Conservation (phyloP, 2,113 vertebrate species). For the Erythrocercus mccallii region DNA sequence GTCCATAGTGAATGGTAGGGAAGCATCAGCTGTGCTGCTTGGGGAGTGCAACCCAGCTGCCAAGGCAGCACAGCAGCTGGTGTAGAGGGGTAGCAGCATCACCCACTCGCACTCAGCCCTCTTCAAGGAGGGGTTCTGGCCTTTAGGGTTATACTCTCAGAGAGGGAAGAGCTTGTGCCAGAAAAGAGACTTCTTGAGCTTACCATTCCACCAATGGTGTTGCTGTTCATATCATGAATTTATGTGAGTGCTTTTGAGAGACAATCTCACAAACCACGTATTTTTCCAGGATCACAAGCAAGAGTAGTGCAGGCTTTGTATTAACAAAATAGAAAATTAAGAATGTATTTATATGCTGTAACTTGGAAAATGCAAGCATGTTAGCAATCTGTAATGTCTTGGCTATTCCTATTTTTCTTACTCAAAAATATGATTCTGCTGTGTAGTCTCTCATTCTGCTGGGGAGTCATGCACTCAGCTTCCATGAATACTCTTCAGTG, state of each 20-base stretch:
- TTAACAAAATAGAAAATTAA: background rate
- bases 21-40: background rate
- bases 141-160: background rate
- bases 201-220: background rate
- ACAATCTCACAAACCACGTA: background rate
- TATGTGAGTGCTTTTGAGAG: background rate
- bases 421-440: slow-evolving; percentile 6
- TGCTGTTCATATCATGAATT: background rate
- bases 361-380: background rate
- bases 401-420: slow-evolving; percentile 19
- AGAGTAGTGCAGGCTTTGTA: background rate
- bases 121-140: background rate
- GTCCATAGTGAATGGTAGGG: background rate
- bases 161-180: background rate
- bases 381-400: background rate
- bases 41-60: background rate
- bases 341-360: background rate
- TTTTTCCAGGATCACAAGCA: background rate
- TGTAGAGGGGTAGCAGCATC: background rate
- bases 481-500: slow-evolving; percentile 45
- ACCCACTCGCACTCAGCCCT: background rate
- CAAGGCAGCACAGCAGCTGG: background rate
- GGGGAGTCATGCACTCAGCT: slow-evolving; percentile 46
- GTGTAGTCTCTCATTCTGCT: slow-evolving; percentile 45
- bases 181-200: background rate